Evolutionary conservation across 2,113 vertebrate species (phyloP).

Genomic region (Entosphenus tridentatus): DNA sequence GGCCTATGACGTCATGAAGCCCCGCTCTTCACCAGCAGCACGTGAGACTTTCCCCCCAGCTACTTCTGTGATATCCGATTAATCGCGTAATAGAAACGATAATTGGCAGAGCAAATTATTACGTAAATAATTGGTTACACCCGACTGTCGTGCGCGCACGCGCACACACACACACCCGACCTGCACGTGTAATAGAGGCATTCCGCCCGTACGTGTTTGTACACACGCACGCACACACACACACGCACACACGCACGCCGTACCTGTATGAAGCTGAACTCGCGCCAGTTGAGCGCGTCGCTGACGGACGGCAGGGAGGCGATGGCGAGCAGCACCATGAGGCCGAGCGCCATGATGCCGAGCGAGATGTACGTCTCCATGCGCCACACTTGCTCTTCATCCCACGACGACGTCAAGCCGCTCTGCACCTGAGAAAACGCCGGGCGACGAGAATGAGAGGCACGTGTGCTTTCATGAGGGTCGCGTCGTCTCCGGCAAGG

Average conservation of each 20-base stretch:
- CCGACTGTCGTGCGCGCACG: neutral
- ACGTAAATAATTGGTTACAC: too few species aligned
- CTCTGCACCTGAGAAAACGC: conserved; percentile 26
- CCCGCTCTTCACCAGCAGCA: too few species aligned
- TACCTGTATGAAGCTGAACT: conserved; percentile 90
- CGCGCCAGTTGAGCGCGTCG: conserved; percentile 67
- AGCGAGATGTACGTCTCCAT: conserved; percentile 75
- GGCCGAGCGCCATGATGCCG: conserved; percentile 66
- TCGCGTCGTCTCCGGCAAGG: too few species aligned
- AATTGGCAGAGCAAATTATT: too few species aligned
- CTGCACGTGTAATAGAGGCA: neutral
- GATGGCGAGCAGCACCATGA: conserved; percentile 59
- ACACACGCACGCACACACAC: neutral
- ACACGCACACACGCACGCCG: conserved; percentile 10
- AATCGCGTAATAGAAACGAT: too few species aligned
- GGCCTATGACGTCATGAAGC: too few species aligned
- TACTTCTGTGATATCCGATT: too few species aligned
- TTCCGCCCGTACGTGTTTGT: too few species aligned
- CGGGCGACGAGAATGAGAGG: too few species aligned
- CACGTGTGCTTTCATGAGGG: too few species aligned
- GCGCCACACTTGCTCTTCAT: conserved; percentile 63
- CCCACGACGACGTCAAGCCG: conserved; percentile 35
- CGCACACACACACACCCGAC: neutral
- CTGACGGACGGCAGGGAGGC: conserved; percentile 70
- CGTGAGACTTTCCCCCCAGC: too few species aligned